Evolutionary conservation across 53 echinoderm and acorn worm species (phyloP), one percentile per base, ranked within the genome.

Genomic region (Stichopus horrens): DNA sequence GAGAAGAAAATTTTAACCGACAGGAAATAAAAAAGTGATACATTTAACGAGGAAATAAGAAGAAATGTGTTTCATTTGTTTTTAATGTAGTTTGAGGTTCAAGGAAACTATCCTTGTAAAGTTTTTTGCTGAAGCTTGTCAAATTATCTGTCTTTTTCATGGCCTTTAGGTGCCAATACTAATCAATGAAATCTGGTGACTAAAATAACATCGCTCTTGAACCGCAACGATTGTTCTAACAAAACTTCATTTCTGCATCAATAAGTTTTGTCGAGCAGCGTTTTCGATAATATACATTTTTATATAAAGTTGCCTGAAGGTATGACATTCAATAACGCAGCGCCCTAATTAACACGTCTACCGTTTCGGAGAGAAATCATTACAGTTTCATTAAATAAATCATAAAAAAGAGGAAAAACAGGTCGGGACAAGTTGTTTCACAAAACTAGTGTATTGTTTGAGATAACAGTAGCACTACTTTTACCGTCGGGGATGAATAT

Each of bases 271-370:
- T 37, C 71, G 71, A 71, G 71, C 71, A 71, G 63, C 18, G 19
- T 71, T 5, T 71, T 20, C 16, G 37, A 37, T 71, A 7, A 71
- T 6, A 71, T n/a, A 71, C 71, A 57, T 54, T 56, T 79, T 79
- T 19, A 11, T 13, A 10, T 56, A n/a, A 57, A 81, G 57, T 57
- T 7, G n/a, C 71, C 71, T 7, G 8, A 21, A 56, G 81, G 19
- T 56, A 57, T 81, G 81, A 57, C 57, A 81, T 81, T n/a, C 81
- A 21, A 81, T 58, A 57, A 52, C 56, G 8, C 56, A 81, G 56
- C 81, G 81, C 20, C 57, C 81, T 58, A 81, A 56, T 81, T 81
- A 58, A 6, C 58, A 56, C 5, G 56, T 55, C 18, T 13, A 71
- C 71, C 71, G 37, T 37, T 37, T 37, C 37, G 37, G 37, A 37